Base-by-base conservation (phyloP, 2,888 invertebrate genomes). In the Ectemnius continuus region DNA sequence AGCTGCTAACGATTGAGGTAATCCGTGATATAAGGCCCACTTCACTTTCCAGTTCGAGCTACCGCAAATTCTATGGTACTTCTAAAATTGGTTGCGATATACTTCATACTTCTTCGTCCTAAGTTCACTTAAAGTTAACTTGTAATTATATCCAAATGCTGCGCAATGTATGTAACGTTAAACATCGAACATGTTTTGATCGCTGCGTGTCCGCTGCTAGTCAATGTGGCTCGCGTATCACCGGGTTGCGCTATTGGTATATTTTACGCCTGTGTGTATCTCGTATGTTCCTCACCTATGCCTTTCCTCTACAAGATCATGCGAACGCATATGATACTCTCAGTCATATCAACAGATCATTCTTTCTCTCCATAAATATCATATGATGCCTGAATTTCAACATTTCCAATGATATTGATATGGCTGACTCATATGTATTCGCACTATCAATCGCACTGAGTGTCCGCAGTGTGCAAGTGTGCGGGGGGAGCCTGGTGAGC, bases 161-260 rank as follows among this genome's bases (percentile, higher is more conserved):
- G 85, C 85, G 85, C 82, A 86, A 85, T 84, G 82, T 36, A 36
- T 36, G 36, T 76, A 80, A 80, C 78, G 73, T 84, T 82, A 78
- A 84, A 85, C 86, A 85, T 85, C 84, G 84, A 86, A 86, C 85
- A 82, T 84, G 70, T 79, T 75, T 77, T 69, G 52, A 82, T 75
- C 77, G 72, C 77, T 62, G 62, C 70, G 65, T 72, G 36, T 36
- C 36, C 36, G 36, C 75, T 70, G 52, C 71, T 60, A 60, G 71
- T 71, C 60, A 56, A 47, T 61, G 70, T 4, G 45, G 26, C 56
- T 48, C 57, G 52, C 52, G 57, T 52, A 57, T 65, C 57, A 45
- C 45, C 63, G 14, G 63, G 52, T 57, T 36, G 36, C 36, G 36
- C 36, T 36, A 36, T 36, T 23, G 36, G 36, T 36, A 36, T 36